Evolutionary conservation across 2,888 invertebrate species (phyloP), one percentile per base, ranked within the genome.

Genomic region (Mamestra brassicae): DNA sequence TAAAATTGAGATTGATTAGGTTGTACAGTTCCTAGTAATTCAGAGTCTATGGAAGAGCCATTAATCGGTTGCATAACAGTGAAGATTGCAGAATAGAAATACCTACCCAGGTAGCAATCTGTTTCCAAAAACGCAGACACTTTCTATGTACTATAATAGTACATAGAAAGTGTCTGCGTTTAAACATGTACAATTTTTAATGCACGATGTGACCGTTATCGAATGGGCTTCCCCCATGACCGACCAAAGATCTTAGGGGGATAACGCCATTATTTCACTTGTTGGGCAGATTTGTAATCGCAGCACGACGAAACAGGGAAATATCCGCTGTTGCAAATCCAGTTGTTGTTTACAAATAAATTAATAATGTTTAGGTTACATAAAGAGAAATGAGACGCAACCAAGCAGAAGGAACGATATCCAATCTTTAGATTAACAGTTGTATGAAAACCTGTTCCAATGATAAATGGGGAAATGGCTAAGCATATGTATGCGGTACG

Each of bases 391-490:
- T 80, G 54, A 42, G 64, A n/a, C 42, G 10, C 52, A 62, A 62
- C 61, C 42, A 38, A 78, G 81, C 50, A 81, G 55, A 68, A 66
- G 57, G 34, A 66, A 47, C 26, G 65, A 77, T 50, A 58, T 55
- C 52, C 15, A 79, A 83, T 66, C 71, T 55, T 42, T 47, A 52
- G 52, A 71, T 58, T 13, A 57, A 60, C 72, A 68, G 64, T 71
- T 68, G 34, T 68, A 78, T 83, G 67, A 71, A 78, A 78, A 65
- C 72, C 60, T 57, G 55, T 38, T 65, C 7, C 26, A 68, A 71
- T 71, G 71, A 72, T 83, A 83, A 83, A 83, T 70, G 55, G 47
- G 50, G 34, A 68, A 72, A 54, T 71, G 6, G 52, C 60, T 65
- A 80, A 66, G 50, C 63, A 66, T 62, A 79, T 61, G 54, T 71